Base-by-base conservation (phyloP, 1,140 invertebrate genomes). In the Euglossa dilemma region DNA sequence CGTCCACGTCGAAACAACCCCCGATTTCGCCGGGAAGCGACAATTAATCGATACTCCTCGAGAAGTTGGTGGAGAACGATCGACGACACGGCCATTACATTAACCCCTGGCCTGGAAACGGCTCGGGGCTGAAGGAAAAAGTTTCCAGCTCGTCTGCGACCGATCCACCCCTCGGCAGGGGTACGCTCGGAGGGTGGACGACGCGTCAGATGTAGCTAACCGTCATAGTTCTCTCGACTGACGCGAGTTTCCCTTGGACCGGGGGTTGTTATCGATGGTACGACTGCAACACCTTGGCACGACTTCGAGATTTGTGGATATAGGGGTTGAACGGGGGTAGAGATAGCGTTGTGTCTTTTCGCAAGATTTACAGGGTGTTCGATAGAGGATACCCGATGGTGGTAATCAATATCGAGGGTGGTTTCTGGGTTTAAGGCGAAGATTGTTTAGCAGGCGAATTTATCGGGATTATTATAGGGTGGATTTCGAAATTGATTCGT, bases 161-260 rank as follows among this genome's bases (percentile, higher is more conserved):
- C 59, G 14, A 20, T 57, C 43, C n/a, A 14, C 12, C 20, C 50
- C 5, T 20, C 11, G 20, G 4, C 14, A 57, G 36, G 56, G 72
- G 43, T 43, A 36, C 50, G 50, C 28, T 67, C 18, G 16, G 25
- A n/a, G 61, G 16, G 20, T 16, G n/a, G 47, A 77, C 72, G 45
- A 61, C 25, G 64, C 54, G 14, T 76, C 82, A 71, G 74, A 87
- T 89, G 84, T 83, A 76, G 73, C 83, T 76, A 91, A 86, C 85
- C 85, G 84, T 87, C 74, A n/a, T 7, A 66, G 43, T 72, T 59
- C 14, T 28, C 25, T 45, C 14, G 61, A 78, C 23, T 72, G n/a
- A 45, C 73, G 64, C n/a, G 4, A 20, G 23, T 18, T 9, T 50
- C 69, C 75, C 57, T n/a, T 54, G 54, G 43, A 73, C 76, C 11